These are phyloP conservation scores for Rhyacophila brunnea DNA, from an alignment of 1,140 invertebrate genomes.

Conservation along the genomic window DNA sequence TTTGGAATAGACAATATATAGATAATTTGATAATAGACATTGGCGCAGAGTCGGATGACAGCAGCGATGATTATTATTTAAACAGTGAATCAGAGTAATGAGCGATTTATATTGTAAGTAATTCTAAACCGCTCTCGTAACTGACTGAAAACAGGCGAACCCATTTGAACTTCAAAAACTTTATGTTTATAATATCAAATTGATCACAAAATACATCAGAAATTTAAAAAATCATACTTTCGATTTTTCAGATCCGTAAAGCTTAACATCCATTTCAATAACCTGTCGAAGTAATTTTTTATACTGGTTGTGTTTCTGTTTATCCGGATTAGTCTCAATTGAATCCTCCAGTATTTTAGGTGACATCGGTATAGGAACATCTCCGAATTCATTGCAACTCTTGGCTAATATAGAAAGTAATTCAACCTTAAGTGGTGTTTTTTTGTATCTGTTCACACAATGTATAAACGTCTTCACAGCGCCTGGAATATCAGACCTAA, in stretches of 20 bases:
- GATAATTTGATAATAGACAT: too few species aligned
- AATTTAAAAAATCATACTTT: constrained; percentile 36
- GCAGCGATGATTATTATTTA: not conserved
- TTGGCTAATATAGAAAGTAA: constrained; percentile 41
- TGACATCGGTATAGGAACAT: not conserved
- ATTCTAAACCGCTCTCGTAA: too few species aligned
- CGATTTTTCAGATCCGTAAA: constrained; percentile 47
- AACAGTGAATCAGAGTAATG: too few species aligned
- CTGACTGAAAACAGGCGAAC: too few species aligned
- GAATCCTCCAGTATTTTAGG: not conserved
- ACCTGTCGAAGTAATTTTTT: constrained; percentile 7
- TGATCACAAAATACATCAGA: not conserved
- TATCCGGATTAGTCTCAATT: too few species aligned
- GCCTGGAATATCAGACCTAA: constrained; percentile 46
- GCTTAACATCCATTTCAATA: constrained; percentile 16
- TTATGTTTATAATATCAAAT: not conserved
- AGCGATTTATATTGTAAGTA: too few species aligned
- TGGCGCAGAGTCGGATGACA: too few species aligned
- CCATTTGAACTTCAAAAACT: not conserved
- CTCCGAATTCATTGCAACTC: not conserved
- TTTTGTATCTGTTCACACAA: constrained; percentile 47
- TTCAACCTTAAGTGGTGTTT: constrained; percentile 57
- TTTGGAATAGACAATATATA: too few species aligned
- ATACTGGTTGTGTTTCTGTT: not conserved
- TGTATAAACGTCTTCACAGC: constrained; percentile 50